Evolutionary conservation across 2,113 vertebrate species (phyloP), one percentile per base, ranked within the genome.

Genomic region (Mungos mungo): DNA sequence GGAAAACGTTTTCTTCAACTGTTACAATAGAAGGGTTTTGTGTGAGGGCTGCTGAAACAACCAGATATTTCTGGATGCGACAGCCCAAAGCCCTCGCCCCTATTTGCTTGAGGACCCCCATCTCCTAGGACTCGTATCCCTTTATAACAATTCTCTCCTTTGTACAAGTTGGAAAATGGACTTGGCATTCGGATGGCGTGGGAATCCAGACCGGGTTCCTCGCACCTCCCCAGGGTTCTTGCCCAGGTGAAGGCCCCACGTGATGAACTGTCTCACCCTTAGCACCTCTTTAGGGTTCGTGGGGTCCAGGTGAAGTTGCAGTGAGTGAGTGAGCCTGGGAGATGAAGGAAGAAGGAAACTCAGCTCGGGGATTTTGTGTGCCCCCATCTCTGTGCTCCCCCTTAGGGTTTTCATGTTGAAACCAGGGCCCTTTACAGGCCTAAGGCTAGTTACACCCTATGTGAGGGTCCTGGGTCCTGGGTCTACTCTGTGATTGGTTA

Each of bases 1-100:
- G 82, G 71, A 90, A 93, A 93, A 90, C 23, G 27, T 96, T 96
- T 93, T 89, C 90, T 93, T 93, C 79, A 54, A 50, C 80, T 47
- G 25, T 77, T 79, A 57, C 71, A 88, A 47, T 31, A 88, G 80
- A 79, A 83, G 31, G 60, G 45, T 89, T 93, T 95, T 68, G 23
- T 90, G 29, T 50, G 76, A 96, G 66, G 71, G 60, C 69, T 68
- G 52, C 54, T 63, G 72, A 90, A 93, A 76, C 74, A 54, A 90
- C 79, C 79, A 66, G 52, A 15, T 50, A 38, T 68, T 90, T 80
- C 89, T 95, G 96, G 68, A 71, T 7, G 29, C 71, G 66, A 47
- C 45, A 47, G 76, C 90, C 69, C 14, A 18, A 79, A 45, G 47
- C 25, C 47, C 29, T 29, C 3, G 5, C 25, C 86, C 38, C 65